phyloP scores from a whole-genome alignment of 2,113 vertebrate genomes.

The Nanger granti region DNA sequence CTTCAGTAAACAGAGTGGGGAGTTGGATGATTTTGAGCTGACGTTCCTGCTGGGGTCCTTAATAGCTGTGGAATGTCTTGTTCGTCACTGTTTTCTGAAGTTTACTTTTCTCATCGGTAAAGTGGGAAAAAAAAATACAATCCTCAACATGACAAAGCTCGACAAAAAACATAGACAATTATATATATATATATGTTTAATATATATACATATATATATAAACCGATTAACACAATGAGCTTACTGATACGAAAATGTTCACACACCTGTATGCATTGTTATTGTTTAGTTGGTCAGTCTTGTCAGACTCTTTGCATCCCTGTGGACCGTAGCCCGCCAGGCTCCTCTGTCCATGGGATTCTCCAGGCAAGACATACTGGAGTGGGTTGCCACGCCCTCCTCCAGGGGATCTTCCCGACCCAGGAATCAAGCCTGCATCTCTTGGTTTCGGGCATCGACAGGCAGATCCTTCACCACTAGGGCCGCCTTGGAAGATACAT shows the following conservation, averaged over 20 bases:
- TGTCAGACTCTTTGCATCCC: not conserved
- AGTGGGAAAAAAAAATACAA: too few relatives aligned
- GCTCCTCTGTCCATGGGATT: not conserved
- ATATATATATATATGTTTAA: not conserved
- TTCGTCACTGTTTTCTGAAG: too few relatives aligned
- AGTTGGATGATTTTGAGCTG: not conserved
- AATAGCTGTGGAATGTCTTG: not conserved
- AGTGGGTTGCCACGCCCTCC: not conserved
- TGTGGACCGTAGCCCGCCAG: accelerated
- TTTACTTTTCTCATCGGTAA: not conserved
- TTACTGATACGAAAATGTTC: too few relatives aligned
- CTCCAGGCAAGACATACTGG: not conserved
- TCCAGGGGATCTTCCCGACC: not conserved
- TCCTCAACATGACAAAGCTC: not conserved
- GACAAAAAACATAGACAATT: not conserved
- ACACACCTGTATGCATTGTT: accelerated
- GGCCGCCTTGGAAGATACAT: not conserved
- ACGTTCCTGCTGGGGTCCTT: accelerated
- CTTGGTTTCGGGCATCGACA: not conserved
- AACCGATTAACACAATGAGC: not conserved
- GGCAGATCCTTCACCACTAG: accelerated
- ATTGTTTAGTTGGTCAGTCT: accelerated
- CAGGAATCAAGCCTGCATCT: not conserved
- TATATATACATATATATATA: not conserved
- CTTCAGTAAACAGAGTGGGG: not conserved